These are phyloP conservation scores for Eurytoma californica DNA, from an alignment of 2,888 invertebrate genomes.

Conservation along the genomic window DNA sequence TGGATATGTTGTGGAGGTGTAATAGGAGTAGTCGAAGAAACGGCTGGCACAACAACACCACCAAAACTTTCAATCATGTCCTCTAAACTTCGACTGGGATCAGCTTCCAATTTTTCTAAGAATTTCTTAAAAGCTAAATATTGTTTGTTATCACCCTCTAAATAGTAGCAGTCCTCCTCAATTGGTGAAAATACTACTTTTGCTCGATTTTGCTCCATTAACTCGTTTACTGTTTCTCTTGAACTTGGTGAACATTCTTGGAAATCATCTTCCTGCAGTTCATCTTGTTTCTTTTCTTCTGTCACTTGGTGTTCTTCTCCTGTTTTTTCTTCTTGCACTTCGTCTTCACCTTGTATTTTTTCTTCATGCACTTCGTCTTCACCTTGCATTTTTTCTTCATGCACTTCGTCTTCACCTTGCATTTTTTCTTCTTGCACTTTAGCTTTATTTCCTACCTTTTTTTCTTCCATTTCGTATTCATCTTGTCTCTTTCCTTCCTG, in stretches of 20 bases:
- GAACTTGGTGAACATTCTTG: conserved; percentile 13
- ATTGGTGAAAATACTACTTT: conserved; percentile 43
- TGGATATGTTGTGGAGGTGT: conserved; percentile 65
- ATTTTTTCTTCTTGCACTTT: too few relatives aligned
- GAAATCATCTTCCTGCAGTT: background rate
- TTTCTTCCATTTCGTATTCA: too few relatives aligned
- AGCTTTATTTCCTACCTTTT: too few relatives aligned
- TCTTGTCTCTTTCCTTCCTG: background rate
- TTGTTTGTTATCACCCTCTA: conserved; percentile 61
- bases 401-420: background rate
- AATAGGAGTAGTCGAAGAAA: conserved; percentile 62
- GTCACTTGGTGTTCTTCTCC: background rate
- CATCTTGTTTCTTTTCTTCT: background rate
- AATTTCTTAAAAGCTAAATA: conserved; percentile 65
- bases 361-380: background rate
- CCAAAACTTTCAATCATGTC: conserved; percentile 63
- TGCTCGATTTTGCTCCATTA: conserved; percentile 9
- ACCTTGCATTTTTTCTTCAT: background rate
- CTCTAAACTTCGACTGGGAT: conserved; percentile 58
- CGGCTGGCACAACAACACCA: conserved; percentile 58
- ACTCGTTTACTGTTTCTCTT: background rate
- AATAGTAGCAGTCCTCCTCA: conserved; percentile 68
- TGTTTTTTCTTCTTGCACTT: background rate
- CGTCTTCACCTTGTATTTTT: background rate
- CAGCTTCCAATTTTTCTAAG: conserved; percentile 62